Evolutionary conservation across 1,140 invertebrate species (phyloP).

Genomic region (Riptortus pedestris): DNA sequence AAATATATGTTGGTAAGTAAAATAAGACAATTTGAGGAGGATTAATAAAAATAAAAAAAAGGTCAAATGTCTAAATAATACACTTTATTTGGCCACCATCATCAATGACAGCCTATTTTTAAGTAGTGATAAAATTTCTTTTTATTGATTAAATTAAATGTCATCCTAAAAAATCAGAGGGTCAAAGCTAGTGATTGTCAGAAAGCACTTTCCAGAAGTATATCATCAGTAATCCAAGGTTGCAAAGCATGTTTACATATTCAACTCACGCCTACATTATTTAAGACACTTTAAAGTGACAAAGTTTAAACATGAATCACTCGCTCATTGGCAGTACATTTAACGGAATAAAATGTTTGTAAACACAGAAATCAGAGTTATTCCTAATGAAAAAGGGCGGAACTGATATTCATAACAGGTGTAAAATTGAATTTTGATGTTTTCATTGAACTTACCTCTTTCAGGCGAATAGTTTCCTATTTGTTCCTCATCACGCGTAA

Average conservation of each 20-base stretch:
- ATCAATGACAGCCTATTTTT: neutral
- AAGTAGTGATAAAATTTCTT: neutral
- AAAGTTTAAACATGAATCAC: too few species aligned
- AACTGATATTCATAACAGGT: slow-evolving; percentile 22
- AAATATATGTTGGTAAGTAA: too few species aligned
- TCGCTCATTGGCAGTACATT: too few species aligned
- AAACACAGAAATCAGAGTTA: neutral
- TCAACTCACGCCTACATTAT: slow-evolving; percentile 12
- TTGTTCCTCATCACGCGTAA: slow-evolving; percentile 91
- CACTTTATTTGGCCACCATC: neutral
- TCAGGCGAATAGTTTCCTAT: slow-evolving; percentile 80
- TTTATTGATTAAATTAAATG: neutral
- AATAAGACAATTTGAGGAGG: too few species aligned
- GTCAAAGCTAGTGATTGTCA: too few species aligned
- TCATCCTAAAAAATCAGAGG: neutral
- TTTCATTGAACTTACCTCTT: slow-evolving; percentile 60
- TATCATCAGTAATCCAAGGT: slow-evolving; percentile 4
- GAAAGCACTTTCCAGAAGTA: neutral
- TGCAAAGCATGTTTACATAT: slow-evolving; percentile 25
- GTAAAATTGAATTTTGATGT: slow-evolving; percentile 14
- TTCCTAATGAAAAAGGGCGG: neutral
- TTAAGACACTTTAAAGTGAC: neutral
- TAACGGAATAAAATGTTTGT: neutral
- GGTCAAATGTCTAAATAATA: neutral
- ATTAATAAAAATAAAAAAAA: slow-evolving; percentile 14